phyloP scores from a whole-genome alignment of 2,888 invertebrate genomes.

The Synergus japonicus region DNA sequence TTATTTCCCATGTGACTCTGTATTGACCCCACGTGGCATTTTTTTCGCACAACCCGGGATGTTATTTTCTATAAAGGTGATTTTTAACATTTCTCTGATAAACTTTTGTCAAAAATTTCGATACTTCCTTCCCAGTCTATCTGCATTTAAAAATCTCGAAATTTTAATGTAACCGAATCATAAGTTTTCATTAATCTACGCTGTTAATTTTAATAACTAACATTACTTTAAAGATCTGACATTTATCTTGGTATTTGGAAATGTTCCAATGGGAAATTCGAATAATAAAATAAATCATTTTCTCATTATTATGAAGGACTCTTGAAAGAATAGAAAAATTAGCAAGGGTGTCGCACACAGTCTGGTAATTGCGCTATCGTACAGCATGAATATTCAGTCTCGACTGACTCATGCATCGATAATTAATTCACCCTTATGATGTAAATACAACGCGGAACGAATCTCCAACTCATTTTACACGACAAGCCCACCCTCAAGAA shows the following conservation, averaged over 20 bases:
- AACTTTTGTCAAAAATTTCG: too few relatives aligned
- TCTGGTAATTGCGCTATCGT: conserved; percentile 46
- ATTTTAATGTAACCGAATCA: too few relatives aligned
- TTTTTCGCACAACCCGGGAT: neutral
- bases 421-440: conserved; percentile 62
- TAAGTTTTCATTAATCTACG: too few relatives aligned
- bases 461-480: conserved; percentile 16
- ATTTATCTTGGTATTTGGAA: neutral
- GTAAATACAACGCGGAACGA: conserved; percentile 54
- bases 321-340: neutral
- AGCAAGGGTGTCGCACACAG: neutral
- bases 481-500: neutral
- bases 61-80: neutral
- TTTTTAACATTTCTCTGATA: too few relatives aligned
- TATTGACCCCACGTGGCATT: neutral
- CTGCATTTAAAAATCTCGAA: too few relatives aligned
- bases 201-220: too few relatives aligned
- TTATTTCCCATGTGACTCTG: neutral
- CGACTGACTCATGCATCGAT: conserved; percentile 63
- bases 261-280: neutral
- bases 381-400: conserved; percentile 64
- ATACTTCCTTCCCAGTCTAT: too few relatives aligned
- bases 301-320: neutral
- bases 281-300: neutral
- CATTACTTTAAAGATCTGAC: too few relatives aligned